A percentile compares a stretch with the other conserved stretches of the same genome.
These are phyloP conservation scores for Sebastes wilsoni DNA, from an alignment of 2,797 vertebrate species.

Conservation along the genomic window DNA sequence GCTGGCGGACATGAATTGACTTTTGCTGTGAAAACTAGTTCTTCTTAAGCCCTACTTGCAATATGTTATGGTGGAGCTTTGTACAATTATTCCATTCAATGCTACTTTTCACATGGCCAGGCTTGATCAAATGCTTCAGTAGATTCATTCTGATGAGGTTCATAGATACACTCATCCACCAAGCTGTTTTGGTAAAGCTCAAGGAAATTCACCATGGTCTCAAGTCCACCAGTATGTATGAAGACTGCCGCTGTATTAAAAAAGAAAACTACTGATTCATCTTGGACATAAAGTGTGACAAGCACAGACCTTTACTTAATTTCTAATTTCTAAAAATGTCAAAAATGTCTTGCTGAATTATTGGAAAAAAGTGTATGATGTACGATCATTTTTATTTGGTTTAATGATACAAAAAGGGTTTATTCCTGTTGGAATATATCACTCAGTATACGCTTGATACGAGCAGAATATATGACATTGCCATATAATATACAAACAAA, in stretches of 20 bases:
- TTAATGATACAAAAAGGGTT: background rate
- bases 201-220: background rate
- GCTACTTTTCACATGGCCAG: background rate
- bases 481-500: background rate
- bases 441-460: fast-evolving
- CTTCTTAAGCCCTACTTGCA: background rate
- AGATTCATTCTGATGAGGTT: background rate
- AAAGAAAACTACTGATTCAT: background rate
- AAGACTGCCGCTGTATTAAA: background rate
- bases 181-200: background rate
- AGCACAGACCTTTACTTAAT: background rate
- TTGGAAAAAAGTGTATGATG: background rate
- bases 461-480: background rate
- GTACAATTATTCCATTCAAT: background rate
- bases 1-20: slow-evolving; percentile 25
- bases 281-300: background rate
- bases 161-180: background rate
- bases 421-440: background rate
- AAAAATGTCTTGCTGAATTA: background rate
- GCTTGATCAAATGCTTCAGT: background rate
- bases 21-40: slow-evolving; percentile 16
- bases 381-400: background rate
- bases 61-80: background rate
- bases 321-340: background rate
- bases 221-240: background rate